Evolutionary conservation across 2,113 vertebrate genomes (phyloP), one percentile per base, ranked within the genome.

Genomic region (Ahaetulla prasina): DNA sequence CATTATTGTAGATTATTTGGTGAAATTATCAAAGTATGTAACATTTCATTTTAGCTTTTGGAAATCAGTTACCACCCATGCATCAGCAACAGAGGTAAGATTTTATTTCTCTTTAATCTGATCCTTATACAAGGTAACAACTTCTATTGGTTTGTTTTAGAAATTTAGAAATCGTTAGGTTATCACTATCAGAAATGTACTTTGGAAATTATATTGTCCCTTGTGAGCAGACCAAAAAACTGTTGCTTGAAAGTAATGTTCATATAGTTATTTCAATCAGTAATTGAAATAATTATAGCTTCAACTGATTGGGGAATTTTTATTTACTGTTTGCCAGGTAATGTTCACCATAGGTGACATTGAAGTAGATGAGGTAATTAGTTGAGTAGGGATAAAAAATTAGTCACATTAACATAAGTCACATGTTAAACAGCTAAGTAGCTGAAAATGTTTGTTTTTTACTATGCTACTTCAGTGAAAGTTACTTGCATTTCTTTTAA

Each of bases 41-140:
- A 89, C 85, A 25, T 93, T 63, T 95, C 35, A 94, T 93, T 94
- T 4, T 95, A 99, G 99, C 99, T 87, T 99, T 99, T 97, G 98
- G 97, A 93, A 96, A 98, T 89, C 97, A 97, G 35, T 97, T 98
- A 95, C 98, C 98, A 95, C 98, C 98, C 0, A 99, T 99, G 99
- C 98, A 99, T 95, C 99, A 99, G 68, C 98, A 99, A 0, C 97
- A 98, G 94, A 98, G 99, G 99, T 99, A 97, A 74, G 94, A 89
- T 60, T 93, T 55, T 74, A 0, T 90, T 63, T 45, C 94, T 63
- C 43, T 49, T n/a, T 84, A 6, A 45, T 25, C 87, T 85, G 87
- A 23, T 80, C 43, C 39, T 87, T 90, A 9, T 92, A 88, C 4
- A 30, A 88, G 35, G 2, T 8, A n/a, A 0, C 60, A 91, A 47